A percentile compares a stretch with the other conserved stretches of the same genome.
Conservation (phyloP, 2,797 vertebrate species). For the Molossus molossus region DNA sequence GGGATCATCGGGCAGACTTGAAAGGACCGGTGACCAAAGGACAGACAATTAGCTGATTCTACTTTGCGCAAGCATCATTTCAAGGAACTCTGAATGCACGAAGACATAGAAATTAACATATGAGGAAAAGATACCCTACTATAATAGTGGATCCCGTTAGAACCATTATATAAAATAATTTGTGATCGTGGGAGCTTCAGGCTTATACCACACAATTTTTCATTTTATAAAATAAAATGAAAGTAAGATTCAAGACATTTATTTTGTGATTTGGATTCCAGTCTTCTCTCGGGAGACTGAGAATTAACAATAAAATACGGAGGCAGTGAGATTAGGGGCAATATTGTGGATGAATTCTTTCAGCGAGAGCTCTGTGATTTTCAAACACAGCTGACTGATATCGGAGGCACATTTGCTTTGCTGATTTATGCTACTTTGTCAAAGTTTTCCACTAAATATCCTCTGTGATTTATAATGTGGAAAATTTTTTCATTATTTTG, state of each 20-base stretch:
- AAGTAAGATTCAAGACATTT: constrained; percentile 35
- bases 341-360: neutral
- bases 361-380: neutral
- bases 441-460: constrained; percentile 7
- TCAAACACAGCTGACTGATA: constrained; percentile 9
- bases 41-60: neutral
- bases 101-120: constrained; percentile 9
- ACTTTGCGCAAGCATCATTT: neutral
- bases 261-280: constrained; percentile 8
- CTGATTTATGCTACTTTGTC: neutral
- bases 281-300: neutral
- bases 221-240: constrained; percentile 55
- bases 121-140: neutral
- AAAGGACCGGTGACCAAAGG: neutral
- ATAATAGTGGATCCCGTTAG: neutral
- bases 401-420: neutral
- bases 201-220: constrained; percentile 21
- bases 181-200: neutral
- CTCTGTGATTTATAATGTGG: constrained; percentile 1
- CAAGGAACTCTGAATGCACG: neutral
- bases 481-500: constrained; percentile 23
- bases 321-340: constrained; percentile 7
- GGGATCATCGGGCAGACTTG: neutral
- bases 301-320: constrained; percentile 38
- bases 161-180: neutral